Evolutionary conservation across 2,113 vertebrate genomes (phyloP).

Genomic region (Petroica traversi): DNA sequence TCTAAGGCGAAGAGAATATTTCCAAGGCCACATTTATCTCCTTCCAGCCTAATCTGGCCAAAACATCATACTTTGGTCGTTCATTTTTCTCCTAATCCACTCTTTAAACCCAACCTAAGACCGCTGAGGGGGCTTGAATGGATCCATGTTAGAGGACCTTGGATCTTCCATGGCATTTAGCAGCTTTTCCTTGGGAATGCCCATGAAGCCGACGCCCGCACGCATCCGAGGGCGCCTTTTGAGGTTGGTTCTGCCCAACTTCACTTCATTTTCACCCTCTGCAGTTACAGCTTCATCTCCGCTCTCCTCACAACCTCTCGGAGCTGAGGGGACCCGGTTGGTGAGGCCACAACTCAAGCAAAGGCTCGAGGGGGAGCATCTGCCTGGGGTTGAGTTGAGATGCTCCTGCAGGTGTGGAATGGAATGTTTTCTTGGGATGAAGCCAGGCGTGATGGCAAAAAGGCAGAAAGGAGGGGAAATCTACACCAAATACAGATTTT

Average conservation of each 20-base stretch:
- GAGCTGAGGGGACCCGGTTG: not conserved
- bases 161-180: not conserved
- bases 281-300: not conserved
- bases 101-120: not conserved
- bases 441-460: not conserved
- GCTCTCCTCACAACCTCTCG: not conserved
- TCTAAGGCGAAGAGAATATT: not conserved
- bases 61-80: not conserved
- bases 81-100: not conserved
- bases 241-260: not conserved
- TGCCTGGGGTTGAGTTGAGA: fast-evolving
- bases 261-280: not conserved
- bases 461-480: not conserved
- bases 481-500: not conserved
- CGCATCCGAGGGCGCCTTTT: not conserved
- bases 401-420: not conserved
- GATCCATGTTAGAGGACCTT: not conserved
- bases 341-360: not conserved
- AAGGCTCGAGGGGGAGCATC: not conserved
- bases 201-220: not conserved
- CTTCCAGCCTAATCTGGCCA: not conserved
- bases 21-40: not conserved
- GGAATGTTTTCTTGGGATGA: not conserved
- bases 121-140: not conserved
- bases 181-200: not conserved